Evolutionary conservation across 2,113 vertebrate species (phyloP).

Genomic region (Hydropotes inermis): DNA sequence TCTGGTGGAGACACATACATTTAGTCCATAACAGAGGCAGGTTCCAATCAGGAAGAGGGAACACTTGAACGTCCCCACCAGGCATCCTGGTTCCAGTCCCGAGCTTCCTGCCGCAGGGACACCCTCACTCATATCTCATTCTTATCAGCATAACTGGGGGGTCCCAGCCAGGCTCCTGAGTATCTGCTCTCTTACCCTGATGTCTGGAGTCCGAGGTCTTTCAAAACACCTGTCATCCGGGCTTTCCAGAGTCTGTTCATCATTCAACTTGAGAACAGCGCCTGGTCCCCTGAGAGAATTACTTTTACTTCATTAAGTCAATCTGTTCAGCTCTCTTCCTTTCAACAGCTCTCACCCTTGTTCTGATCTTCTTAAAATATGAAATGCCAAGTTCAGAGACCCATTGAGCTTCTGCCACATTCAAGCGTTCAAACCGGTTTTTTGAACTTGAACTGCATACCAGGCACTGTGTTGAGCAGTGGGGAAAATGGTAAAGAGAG

Average conservation of each 20-base stretch:
- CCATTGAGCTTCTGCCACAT: neutral
- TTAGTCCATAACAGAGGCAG: too few species aligned
- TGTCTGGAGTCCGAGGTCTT: neutral
- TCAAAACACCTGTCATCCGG: neutral
- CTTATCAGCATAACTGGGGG: neutral
- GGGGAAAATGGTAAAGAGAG: neutral
- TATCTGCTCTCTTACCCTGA: neutral
- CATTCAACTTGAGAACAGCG: neutral
- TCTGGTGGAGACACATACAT: neutral
- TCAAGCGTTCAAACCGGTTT: neutral
- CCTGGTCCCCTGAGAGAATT: neutral
- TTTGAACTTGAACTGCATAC: rapidly evolving
- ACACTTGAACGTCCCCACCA: neutral
- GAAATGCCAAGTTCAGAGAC: neutral
- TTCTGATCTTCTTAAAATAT: too few species aligned
- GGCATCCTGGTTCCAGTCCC: neutral
- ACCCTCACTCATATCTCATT: neutral
- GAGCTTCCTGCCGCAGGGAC: neutral
- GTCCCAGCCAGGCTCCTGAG: neutral
- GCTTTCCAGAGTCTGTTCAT: neutral
- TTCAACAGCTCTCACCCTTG: neutral
- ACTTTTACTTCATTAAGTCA: neutral
- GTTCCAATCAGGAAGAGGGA: neutral
- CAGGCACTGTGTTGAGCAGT: neutral
- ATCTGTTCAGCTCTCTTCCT: neutral